phyloP scores from a whole-genome alignment of 2,888 invertebrate species.

The Sarcophaga rosellei region DNA sequence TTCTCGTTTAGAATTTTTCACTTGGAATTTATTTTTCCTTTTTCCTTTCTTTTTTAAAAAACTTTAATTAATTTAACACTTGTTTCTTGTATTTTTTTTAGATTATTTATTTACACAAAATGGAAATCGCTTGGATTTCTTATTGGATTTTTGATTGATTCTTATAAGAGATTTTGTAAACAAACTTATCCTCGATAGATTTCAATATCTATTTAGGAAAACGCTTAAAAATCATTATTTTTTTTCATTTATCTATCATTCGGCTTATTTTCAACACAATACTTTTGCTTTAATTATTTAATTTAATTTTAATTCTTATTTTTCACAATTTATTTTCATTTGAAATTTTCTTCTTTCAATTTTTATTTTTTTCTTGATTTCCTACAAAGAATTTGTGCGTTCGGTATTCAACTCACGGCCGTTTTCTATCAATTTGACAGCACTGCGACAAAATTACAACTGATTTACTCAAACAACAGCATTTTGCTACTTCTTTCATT shows the following conservation, averaged over 20 bases:
- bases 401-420: slow-evolving; percentile 53
- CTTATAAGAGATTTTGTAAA: slow-evolving; percentile 6
- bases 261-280: background rate
- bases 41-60: background rate
- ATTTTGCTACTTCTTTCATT: background rate
- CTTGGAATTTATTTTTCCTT: background rate
- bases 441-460: slow-evolving; percentile 73
- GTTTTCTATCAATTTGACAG: slow-evolving; percentile 58
- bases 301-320: background rate
- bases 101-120: background rate
- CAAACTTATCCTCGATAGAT: background rate
- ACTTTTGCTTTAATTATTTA: background rate
- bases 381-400: slow-evolving; percentile 59
- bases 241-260: background rate
- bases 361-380: slow-evolving; percentile 1
- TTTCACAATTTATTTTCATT: background rate
- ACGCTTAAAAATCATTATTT: background rate
- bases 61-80: background rate
- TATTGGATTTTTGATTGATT: background rate
- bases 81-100: background rate
- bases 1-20: background rate
- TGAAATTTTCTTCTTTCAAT: background rate
- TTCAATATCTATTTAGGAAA: background rate
- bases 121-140: background rate
- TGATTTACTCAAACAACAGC: slow-evolving; percentile 52